Evolutionary conservation across 1,140 invertebrate species (phyloP).

Genomic region (Lepidurus couesii): DNA sequence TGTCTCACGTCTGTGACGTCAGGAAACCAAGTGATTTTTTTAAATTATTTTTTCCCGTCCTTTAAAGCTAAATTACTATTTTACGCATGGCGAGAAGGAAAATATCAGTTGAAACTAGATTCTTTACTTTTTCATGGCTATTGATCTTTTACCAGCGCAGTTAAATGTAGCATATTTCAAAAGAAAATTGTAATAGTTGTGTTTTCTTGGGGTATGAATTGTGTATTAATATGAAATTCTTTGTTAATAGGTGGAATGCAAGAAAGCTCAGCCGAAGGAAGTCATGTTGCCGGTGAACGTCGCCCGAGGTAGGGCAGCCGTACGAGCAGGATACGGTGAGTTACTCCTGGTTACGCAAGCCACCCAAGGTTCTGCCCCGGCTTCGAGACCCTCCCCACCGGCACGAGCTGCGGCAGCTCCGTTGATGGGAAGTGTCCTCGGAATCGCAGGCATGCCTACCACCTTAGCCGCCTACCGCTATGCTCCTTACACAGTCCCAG

Average conservation of each 20-base stretch:
- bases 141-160: neutral
- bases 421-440: constrained; percentile 31
- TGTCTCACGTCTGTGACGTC: too few species aligned
- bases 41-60: too few species aligned
- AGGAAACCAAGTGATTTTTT: too few species aligned
- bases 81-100: neutral
- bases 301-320: constrained; percentile 84
- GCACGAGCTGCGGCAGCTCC: constrained; percentile 36
- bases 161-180: neutral
- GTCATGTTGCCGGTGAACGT: constrained; percentile 94
- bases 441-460: constrained; percentile 36
- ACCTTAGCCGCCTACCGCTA: constrained; percentile 49
- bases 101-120: neutral
- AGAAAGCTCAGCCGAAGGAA: constrained; percentile 99
- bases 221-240: neutral
- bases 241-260: constrained; percentile 64
- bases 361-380: constrained; percentile 43
- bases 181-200: neutral
- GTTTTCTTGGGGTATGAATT: neutral
- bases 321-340: constrained; percentile 87
- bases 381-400: constrained; percentile 36
- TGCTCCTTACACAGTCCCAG: constrained; percentile 54
- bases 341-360: constrained; percentile 69
- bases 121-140: neutral
- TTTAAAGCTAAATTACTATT: too few species aligned